Evolutionary conservation across 2,797 vertebrate species (phyloP), one percentile per base, ranked within the genome.

Genomic region (Myripristis murdjan): DNA sequence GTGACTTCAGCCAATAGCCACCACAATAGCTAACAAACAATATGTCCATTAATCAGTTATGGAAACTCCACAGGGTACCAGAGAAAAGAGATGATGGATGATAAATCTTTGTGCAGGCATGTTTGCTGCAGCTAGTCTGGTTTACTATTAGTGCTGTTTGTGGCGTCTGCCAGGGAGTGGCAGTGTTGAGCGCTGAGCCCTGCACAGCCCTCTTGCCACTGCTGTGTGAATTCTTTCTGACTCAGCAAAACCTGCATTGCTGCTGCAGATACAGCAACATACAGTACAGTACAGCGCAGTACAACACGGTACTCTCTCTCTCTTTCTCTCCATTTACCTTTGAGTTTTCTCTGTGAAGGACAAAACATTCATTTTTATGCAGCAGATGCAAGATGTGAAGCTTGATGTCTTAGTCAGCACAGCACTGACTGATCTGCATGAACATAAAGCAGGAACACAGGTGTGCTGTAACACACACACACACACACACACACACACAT

Each of bases 161-260:
- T 47, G 3, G 4, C 10, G 35, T 63, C 64, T 55, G 72, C 90
- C 93, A 91, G 82, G 22, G 70, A 69, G 88, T 77, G 92, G 90
- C 89, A 86, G 81, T 67, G 67, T 64, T 85, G 90, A 91, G 92
- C 79, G 53, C 26, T 28, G 57, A 31, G 5, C 56, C 41, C 24
- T 6, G 41, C 35, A 0, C 1, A 53, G 70, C 79, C 76, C 58
- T 52, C 71, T 84, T 79, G 75, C 82, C 82, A 66, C 68, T 82
- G 80, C 88, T 86, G 84, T 22, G 52, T 62, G 76, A 77, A 79
- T 77, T 75, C 70, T 74, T 80, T 88, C 91, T 93, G 91, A 92
- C 91, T 92, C 91, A 92, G 91, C 92, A 90, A 79, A 91, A 91
- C 53, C 79, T 46, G 58, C 41, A 54, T 49, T 51, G 31, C 69